Percentiles rank a stretch among this genome's conserved stretches.
phyloP scores from a whole-genome alignment of 2,113 vertebrate species.

The Protobothrops mucrosquamatus region DNA sequence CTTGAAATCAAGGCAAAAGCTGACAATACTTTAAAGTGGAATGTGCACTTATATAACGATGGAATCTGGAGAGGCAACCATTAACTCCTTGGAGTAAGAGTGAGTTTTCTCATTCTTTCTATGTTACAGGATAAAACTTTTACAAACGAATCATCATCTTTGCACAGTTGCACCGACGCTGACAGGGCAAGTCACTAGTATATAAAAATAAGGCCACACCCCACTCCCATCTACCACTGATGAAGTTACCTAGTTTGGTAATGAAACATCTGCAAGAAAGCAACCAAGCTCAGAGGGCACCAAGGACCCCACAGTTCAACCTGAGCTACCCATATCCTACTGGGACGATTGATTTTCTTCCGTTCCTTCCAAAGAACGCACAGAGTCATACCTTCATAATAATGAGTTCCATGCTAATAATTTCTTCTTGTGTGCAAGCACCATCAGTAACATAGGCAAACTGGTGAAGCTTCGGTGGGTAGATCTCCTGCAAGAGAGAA shows the following conservation, averaged over 20 bases:
- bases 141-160: no score
- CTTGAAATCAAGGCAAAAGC: background rate
- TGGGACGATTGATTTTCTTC: background rate
- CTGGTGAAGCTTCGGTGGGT: constrained; percentile 93
- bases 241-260: no score
- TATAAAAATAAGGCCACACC: no score
- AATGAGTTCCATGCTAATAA: constrained; percentile 91
- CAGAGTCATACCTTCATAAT: constrained; percentile 81
- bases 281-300: no score
- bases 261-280: no score
- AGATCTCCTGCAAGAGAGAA: constrained; percentile 83
- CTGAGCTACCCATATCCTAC: no score
- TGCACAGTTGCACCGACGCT: background rate
- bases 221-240: no score
- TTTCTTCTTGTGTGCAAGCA: constrained; percentile 92
- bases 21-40: background rate
- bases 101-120: background rate
- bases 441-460: constrained; percentile 97
- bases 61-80: background rate
- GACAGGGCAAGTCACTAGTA: no score
- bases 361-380: background rate
- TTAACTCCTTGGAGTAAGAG: background rate
- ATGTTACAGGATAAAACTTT: background rate
- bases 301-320: no score
- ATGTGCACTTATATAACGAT: background rate